Evolutionary conservation across 2,888 invertebrate species (phyloP), one percentile per base, ranked within the genome.

Genomic region (Nomada hirtipes): DNA sequence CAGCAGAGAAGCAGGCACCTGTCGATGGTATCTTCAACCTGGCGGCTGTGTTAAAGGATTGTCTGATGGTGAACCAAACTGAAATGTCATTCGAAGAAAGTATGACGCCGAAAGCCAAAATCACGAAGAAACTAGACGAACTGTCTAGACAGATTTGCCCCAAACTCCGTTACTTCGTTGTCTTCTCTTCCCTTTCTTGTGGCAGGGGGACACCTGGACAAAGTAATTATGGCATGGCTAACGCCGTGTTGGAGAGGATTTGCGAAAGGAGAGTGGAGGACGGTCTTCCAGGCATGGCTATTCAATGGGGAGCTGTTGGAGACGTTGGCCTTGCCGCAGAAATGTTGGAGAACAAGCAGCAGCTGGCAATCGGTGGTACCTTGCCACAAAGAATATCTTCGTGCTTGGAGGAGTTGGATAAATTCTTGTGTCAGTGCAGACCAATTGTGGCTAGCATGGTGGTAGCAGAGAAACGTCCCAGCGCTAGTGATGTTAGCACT

Each of bases 371-470:
- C 59, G 96, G 96, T 69, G 98, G 98, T 15, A 98, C 98, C 0
- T 94, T 98, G 2, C 98, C 98, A 80, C 98, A 98, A 93, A 95
- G 96, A 86, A 97, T 98, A 90, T 95, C 96, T 0, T 98, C 97
- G 0, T 98, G 98, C 91, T 94, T 98, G 18, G 94, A 96, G 3
- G 95, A 96, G 1, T 94, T 98, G 44, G 97, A 97, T 90, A 94
- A 94, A 55, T 95, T 99, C 94, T 94, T 99, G 73, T 96, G 96
- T 82, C 92, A 91, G 9, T 91, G 94, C 3, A 93, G 95, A 0
- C 94, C 97, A 0, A 95, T 98, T 23, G 97, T 98, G 0, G 95
- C 97, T 0, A 97, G 97, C 86, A 97, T 98, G 94, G 97, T 98
- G 0, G 97, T 98, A 0, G 98, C 98, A 0, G 97, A 98, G 92